Conservation (phyloP, 92 coral and sea anemone genomes). For the Pocillopora meandrina region DNA sequence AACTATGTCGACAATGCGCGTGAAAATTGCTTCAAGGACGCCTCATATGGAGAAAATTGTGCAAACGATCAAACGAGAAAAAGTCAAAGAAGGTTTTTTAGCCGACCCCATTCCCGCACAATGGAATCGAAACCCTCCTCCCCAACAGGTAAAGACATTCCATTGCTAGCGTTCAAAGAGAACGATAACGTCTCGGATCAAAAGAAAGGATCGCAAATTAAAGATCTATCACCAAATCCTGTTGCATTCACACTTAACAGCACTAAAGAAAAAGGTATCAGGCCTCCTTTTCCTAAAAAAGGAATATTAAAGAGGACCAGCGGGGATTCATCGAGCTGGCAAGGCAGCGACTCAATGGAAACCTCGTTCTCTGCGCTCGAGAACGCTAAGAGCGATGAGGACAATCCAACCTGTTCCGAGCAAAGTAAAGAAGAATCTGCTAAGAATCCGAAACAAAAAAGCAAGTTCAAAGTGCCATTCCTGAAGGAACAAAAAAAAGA, state of each 20-base stretch:
- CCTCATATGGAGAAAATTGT: conserved; percentile 15
- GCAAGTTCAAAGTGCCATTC: conserved; percentile 14
- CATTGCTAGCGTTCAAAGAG: conserved; percentile 28
- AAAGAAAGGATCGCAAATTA: neutral
- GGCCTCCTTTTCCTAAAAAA: conserved; percentile 16
- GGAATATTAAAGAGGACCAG: conserved; percentile 35
- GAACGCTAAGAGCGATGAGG: conserved; percentile 18
- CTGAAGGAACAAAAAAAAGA: conserved; percentile 14
- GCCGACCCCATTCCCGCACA: conserved; percentile 44
- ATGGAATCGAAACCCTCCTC: conserved; percentile 33
- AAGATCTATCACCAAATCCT: neutral
- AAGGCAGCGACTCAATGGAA: conserved; percentile 6
- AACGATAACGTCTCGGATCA: neutral
- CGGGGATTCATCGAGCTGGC: conserved; percentile 6
- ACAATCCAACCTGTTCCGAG: neutral
- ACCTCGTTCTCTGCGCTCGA: conserved; percentile 16
- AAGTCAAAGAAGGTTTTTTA: conserved; percentile 41
- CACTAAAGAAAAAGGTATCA: neutral
- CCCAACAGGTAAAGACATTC: conserved; percentile 32
- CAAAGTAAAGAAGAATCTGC: conserved; percentile 20
- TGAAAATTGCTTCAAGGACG: conserved; percentile 5
- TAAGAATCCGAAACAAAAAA: conserved; percentile 6
- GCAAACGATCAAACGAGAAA: conserved; percentile 32
- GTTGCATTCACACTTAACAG: conserved; percentile 21
- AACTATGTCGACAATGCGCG: neutral